phyloP scores from a whole-genome alignment of 2,888 invertebrate species.

The Invenusta paracnida region DNA sequence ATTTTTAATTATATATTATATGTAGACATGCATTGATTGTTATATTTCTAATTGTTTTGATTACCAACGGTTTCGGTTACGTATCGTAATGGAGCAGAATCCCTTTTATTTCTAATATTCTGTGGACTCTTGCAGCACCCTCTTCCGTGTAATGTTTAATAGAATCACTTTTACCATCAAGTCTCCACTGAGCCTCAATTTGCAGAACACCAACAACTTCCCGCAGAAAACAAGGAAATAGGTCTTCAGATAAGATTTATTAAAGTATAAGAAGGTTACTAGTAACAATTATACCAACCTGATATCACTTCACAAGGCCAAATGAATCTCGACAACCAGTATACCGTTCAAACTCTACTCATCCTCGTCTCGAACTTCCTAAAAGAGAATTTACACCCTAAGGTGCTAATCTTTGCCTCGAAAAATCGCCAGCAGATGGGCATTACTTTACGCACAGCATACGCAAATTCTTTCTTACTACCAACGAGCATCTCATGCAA shows the following conservation, averaged over 20 bases:
- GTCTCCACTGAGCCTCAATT: background rate
- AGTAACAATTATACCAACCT: background rate
- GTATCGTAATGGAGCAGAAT: background rate
- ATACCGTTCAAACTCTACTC: no score
- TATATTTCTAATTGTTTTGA: no score
- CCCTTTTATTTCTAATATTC: background rate
- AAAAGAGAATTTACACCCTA: no score
- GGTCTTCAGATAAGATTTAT: background rate
- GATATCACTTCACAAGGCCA: background rate
- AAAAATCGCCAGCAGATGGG: no score
- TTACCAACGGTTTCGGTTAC: background rate
- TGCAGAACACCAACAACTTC: background rate
- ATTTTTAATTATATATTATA: no score
- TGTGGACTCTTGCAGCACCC: background rate
- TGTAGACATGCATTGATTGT: no score
- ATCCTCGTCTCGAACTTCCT: no score
- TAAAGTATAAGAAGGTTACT: background rate
- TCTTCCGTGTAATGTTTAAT: background rate
- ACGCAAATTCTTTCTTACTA: no score
- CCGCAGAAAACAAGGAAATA: background rate
- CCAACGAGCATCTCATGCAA: no score
- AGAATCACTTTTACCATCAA: background rate
- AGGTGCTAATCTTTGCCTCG: no score
- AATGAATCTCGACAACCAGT: no score
- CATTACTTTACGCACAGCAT: no score